A percentile compares a stretch with the other conserved stretches of the same genome.
Evolutionary conservation across 2,113 vertebrate species (phyloP).

Genomic region (Synodontis membranacea): DNA sequence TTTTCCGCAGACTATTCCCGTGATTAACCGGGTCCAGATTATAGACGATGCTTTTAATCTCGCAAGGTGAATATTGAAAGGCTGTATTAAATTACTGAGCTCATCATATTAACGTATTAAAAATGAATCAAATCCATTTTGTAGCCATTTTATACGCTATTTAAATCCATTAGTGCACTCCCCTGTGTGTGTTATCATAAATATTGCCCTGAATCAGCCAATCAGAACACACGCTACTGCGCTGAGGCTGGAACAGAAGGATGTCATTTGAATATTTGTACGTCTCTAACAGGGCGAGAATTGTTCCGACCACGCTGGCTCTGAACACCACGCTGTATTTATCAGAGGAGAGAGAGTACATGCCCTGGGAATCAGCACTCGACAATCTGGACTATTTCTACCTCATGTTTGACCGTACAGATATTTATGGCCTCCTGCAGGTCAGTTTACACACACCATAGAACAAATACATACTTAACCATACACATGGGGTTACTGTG

Average conservation of each 20-base stretch:
- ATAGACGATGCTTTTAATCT: conserved; percentile 87
- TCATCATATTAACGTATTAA: not conserved
- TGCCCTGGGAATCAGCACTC: conserved; percentile 86
- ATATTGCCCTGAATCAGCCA: not conserved
- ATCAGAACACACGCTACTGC: not conserved
- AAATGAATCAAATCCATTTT: not conserved
- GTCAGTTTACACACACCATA: conserved; percentile 60
- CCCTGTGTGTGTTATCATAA: not conserved
- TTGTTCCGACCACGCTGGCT: conserved; percentile 71
- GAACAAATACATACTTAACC: not conserved
- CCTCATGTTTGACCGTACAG: conserved; percentile 88
- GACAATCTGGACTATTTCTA: conserved; percentile 79
- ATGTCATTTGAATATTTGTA: not conserved
- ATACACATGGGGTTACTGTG: not conserved
- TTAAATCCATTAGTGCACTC: not conserved
- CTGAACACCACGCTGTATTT: conserved; percentile 83
- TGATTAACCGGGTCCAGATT: conserved; percentile 88
- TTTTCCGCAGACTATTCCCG: conserved; percentile 74
- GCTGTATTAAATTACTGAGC: not conserved
- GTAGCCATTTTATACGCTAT: not conserved
- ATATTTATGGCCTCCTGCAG: conserved; percentile 82
- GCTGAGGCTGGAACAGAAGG: not conserved
- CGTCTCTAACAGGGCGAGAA: conserved; percentile 72
- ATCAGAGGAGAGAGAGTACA: conserved; percentile 70
- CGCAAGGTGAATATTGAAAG: conserved; percentile 77